These are phyloP conservation scores for Pachycephala philippinensis DNA, from an alignment of 2,113 vertebrate species.

Conservation along the genomic window DNA sequence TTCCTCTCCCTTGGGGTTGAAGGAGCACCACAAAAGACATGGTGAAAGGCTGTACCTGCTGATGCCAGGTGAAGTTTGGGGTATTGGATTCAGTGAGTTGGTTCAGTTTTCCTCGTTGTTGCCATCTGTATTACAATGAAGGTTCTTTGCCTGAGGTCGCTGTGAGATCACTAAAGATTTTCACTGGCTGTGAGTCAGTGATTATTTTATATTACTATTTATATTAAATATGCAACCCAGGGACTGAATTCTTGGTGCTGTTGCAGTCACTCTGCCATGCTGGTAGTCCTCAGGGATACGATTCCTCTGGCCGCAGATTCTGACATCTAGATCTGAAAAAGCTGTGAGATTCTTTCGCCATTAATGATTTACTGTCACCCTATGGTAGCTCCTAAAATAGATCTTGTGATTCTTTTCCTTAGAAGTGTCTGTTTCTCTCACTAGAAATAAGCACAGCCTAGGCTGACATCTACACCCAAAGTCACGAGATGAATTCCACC, in stretches of 20 bases:
- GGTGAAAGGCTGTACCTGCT: not conserved
- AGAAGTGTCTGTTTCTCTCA: not conserved
- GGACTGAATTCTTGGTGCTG: not conserved
- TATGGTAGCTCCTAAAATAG: not conserved
- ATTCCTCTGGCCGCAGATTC: not conserved
- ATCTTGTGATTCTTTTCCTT: not conserved
- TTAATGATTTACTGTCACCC: not conserved
- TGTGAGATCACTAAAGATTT: not conserved
- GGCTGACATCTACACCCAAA: not conserved
- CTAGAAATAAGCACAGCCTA: not conserved
- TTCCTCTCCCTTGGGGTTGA: not conserved
- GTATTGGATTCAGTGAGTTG: not conserved
- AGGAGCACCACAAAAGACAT: not conserved
- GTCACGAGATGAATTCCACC: not conserved
- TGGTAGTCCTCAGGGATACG: not conserved
- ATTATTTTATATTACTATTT: not conserved
- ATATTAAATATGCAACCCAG: not conserved
- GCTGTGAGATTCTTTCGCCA: not conserved
- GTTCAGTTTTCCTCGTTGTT: not conserved
- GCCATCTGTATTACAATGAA: not conserved
- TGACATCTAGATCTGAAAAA: not conserved
- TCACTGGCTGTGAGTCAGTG: not conserved
- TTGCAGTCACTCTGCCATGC: not conserved
- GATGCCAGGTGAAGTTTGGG: not conserved
- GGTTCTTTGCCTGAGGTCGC: not conserved